Evolutionary conservation across 2,797 vertebrate species (phyloP).

Genomic region (Mormyrus hasselquistii): DNA sequence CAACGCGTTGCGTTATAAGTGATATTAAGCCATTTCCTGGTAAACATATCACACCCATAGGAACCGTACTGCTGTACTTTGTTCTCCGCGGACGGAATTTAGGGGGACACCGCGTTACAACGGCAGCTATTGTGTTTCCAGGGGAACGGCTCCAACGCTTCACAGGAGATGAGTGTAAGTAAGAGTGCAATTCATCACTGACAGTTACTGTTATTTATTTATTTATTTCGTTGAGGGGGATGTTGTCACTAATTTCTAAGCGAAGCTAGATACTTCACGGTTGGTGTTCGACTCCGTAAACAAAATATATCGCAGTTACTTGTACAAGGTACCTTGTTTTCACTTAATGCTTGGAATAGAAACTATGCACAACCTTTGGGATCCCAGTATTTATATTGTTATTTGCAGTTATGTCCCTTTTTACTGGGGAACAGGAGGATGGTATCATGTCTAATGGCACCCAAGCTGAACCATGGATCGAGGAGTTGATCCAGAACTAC

Average conservation of each 20-base stretch:
- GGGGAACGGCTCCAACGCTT: not conserved
- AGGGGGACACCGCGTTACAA: not conserved
- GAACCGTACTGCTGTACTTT: not conserved
- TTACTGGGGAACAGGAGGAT: not conserved
- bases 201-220: not conserved
- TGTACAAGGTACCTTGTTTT: not conserved
- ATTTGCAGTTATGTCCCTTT: not conserved
- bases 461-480: slow-evolving; percentile 11
- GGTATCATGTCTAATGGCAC: not conserved
- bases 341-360: not conserved
- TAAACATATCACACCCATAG: not conserved
- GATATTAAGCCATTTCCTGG: not conserved
- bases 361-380: not conserved
- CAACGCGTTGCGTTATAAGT: not conserved
- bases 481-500: slow-evolving; percentile 12
- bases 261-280: not conserved
- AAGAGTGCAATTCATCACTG: not conserved
- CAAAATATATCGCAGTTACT: not conserved
- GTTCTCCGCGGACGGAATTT: not conserved
- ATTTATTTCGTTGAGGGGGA: not conserved
- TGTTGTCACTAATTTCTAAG: not conserved
- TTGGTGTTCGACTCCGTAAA: not conserved
- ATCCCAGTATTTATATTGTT: not conserved
- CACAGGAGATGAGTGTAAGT: not conserved
- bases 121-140: not conserved